A percentile compares a stretch with the other conserved stretches of the same genome.
These are phyloP conservation scores for Tapirus terrestris DNA, from an alignment of 2,113 vertebrate genomes.

Conservation along the genomic window DNA sequence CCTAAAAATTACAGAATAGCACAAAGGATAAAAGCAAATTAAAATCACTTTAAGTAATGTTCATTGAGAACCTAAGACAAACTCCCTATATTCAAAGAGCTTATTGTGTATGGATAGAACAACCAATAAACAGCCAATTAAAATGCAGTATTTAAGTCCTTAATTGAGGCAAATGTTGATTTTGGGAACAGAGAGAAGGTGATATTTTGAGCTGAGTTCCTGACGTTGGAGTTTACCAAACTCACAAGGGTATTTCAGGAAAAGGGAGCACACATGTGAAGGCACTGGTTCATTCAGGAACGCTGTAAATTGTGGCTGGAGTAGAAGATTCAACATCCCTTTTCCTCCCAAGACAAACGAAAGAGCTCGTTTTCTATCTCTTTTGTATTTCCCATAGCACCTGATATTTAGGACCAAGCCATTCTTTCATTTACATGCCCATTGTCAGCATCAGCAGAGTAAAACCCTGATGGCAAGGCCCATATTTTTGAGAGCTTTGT, in stretches of 20 bases:
- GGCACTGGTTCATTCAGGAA: not conserved
- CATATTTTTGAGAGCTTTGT: not conserved
- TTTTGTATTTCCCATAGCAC: not conserved
- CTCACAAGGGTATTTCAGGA: not conserved
- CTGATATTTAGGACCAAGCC: not conserved
- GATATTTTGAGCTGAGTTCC: not conserved
- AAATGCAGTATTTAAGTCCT: not conserved
- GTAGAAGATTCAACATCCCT: not conserved
- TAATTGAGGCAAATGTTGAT: not conserved
- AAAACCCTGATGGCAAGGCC: not conserved
- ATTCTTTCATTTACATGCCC: not conserved
- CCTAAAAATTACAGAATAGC: not conserved
- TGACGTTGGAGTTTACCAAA: not conserved
- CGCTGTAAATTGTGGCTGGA: not conserved
- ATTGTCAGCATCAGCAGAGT: not conserved
- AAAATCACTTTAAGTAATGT: slow-evolving; percentile 25
- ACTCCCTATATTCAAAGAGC: not conserved
- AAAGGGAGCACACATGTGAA: not conserved
- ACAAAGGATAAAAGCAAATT: slow-evolving; percentile 40
- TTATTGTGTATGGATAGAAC: not conserved
- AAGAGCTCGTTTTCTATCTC: not conserved
- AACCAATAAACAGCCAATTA: not conserved
- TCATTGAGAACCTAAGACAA: slow-evolving; percentile 29
- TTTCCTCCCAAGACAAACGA: not conserved
- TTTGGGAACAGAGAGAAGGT: slow-evolving; percentile 29